Conservation (phyloP, 2,113 vertebrate genomes). For the Lampris incognitus region DNA sequence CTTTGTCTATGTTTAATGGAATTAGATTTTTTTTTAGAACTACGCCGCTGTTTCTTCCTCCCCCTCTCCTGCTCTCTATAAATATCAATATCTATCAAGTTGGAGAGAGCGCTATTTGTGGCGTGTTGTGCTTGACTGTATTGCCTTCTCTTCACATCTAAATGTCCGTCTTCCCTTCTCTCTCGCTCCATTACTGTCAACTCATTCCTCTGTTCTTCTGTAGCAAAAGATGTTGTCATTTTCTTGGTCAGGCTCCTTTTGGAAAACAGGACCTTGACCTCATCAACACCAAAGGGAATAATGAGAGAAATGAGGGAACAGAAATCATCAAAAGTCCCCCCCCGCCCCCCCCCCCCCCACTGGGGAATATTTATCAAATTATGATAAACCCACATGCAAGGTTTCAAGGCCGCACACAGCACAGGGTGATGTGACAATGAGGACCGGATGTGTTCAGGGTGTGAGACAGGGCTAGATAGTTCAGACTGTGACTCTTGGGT, state of each 20-base stretch:
- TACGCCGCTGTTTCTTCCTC: neutral
- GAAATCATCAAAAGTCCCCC: no score
- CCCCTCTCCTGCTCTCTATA: neutral
- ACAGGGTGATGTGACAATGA: constrained; percentile 1
- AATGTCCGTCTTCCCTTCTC: no score
- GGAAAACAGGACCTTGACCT: neutral
- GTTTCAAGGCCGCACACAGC: neutral
- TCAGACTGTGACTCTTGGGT: constrained; percentile 47
- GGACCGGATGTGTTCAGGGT: constrained; percentile 33
- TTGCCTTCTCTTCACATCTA: no score
- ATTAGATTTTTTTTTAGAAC: constrained; percentile 19
- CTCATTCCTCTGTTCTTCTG: no score
- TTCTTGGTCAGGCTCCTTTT: neutral
- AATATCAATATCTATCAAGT: neutral
- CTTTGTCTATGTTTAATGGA: constrained; percentile 1
- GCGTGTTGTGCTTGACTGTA: no score
- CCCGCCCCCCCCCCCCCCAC: no score
- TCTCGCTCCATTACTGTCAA: no score
- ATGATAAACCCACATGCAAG: neutral
- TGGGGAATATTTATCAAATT: no score
- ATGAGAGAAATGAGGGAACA: no score
- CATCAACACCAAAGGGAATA: no score
- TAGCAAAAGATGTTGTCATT: no score
- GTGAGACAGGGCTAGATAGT: constrained; percentile 24
- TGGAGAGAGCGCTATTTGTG: no score